Conservation (phyloP, 2,113 vertebrate genomes). For the Grammomys dolichurus region DNA sequence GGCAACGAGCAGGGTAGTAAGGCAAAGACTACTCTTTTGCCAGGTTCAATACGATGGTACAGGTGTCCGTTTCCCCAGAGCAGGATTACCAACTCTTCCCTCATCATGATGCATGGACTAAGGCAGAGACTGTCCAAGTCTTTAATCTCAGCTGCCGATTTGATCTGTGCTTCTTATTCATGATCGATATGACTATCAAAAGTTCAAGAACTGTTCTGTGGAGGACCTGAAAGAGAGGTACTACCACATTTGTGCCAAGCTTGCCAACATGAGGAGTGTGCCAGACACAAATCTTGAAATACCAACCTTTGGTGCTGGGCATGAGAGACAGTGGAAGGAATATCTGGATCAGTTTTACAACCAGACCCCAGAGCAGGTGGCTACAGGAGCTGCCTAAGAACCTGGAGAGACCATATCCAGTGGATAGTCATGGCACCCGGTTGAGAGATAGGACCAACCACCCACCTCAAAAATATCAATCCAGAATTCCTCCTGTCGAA, state of each 20-base stretch:
- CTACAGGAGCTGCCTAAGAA: conserved; percentile 95
- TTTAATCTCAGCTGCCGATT: conserved; percentile 98
- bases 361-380: conserved; percentile 98
- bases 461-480: too few species aligned
- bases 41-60: conserved; percentile 88
- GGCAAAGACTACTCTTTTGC: too few species aligned
- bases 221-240: conserved; percentile 98
- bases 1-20: too few species aligned
- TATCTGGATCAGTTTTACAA: conserved; percentile 98
- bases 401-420: too few species aligned
- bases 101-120: conserved; percentile 98
- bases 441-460: too few species aligned
- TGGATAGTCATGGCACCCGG: too few species aligned
- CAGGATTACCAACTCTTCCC: conserved; percentile 98
- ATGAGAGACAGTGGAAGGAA: conserved; percentile 96
- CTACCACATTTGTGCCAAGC: conserved; percentile 96
- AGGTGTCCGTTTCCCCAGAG: conserved; percentile 97
- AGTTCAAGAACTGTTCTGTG: conserved; percentile 98
- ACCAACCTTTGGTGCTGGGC: conserved; percentile 96
- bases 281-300: conserved; percentile 96
- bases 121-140: conserved; percentile 97
- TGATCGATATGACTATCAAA: conserved; percentile 98
- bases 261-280: conserved; percentile 94
- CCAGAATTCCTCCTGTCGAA: too few species aligned
- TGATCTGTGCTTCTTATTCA: conserved; percentile 97